Evolutionary conservation across 2,797 vertebrate genomes (phyloP), one percentile per base, ranked within the genome.

Genomic region (Diplodus puntazzo): DNA sequence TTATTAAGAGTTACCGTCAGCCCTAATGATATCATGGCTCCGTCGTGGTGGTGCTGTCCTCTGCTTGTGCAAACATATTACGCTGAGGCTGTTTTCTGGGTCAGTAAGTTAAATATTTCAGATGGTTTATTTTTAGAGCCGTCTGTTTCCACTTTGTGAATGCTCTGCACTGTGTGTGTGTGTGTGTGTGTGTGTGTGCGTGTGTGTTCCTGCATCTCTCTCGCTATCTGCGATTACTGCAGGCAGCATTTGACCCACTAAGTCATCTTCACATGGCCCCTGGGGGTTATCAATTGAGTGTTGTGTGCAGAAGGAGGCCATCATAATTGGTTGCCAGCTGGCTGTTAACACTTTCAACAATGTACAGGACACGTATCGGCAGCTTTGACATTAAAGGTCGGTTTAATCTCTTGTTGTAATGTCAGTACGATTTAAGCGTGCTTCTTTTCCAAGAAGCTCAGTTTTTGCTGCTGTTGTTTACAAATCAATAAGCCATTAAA

Each of bases 101-200:
- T 95, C 95, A 96, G 83, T 94, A 94, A 95, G 92, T 95, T 96
- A 95, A 95, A 96, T 96, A 96, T 96, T 96, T 95, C 90, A 96
- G 87, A 94, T 87, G 92, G 90, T 94, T 93, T 96, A 96, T 95
- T 95, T 96, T 95, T 95, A 95, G 94, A 81, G 45, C 82, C 55
- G 81, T 93, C 94, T 95, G 94, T 94, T 95, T 94, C 92, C 92
- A 90, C 90, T 94, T 91, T 94, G 88, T 90, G 90, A 82, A 69
- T 50, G 50, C 84, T 67, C 67, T 78, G 69, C 27, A 46, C 23
- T 2, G 49, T 71, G 66, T 69, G 69, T 48, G 42, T 79, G 71
- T 63, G 69, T 67, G 54, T 58, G 49, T 67, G 61, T 71, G 65
- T 64, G 60, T 69, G 75, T 55, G 73, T 45, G 67, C 50, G 77